These are phyloP conservation scores for Halocaridina rubra DNA, from an alignment of 2,888 invertebrate species.

Conservation along the genomic window DNA sequence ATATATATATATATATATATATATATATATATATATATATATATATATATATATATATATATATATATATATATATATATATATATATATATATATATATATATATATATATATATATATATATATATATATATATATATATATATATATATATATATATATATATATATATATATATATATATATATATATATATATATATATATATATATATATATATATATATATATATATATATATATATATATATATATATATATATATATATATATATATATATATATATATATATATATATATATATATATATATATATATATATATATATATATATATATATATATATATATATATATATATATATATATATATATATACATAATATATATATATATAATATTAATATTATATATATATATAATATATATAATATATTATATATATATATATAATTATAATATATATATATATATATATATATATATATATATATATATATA, in stretches of 20 bases:
- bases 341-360: background rate
- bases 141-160: background rate
- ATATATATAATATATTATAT: background rate
- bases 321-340: conserved; percentile 8
- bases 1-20: no score
- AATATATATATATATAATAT: background rate
- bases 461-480: background rate
- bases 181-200: background rate
- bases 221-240: background rate
- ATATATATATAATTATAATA: no score
- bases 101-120: background rate
- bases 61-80: no score
- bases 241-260: background rate
- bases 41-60: no score
- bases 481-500: background rate
- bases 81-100: no score
- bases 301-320: conserved; percentile 13
- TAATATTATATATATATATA: background rate
- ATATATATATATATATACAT: no score
- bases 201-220: background rate
- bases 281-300: conserved; percentile 19
- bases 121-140: background rate
- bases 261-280: background rate
- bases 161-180: background rate
- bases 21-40: no score